A percentile compares a stretch with the other conserved stretches of the same genome.
phyloP scores from a whole-genome alignment of 2,797 vertebrate genomes.

The Enteromius thamalakanensis region DNA sequence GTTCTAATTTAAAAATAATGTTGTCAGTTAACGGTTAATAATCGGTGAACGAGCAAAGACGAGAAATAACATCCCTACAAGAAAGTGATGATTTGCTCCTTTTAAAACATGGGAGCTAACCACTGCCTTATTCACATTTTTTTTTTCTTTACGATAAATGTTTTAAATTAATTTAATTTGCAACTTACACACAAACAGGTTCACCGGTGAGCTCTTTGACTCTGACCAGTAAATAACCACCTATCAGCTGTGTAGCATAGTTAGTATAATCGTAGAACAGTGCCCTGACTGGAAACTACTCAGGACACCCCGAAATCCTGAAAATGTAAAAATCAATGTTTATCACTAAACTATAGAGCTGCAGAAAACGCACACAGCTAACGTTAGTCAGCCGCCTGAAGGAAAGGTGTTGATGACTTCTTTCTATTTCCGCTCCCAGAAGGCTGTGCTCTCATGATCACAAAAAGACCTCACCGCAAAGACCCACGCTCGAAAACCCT shows the following conservation, averaged over 20 bases:
- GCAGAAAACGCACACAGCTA: background rate
- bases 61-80: background rate
- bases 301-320: background rate
- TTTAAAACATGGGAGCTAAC: background rate
- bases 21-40: too few relatives aligned
- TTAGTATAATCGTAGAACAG: background rate
- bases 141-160: background rate
- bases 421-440: slow-evolving; percentile 28
- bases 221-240: background rate
- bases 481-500: slow-evolving; percentile 1
- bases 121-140: background rate
- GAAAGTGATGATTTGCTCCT: background rate
- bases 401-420: slow-evolving; percentile 51
- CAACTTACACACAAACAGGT: background rate
- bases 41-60: too few relatives aligned
- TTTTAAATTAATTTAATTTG: background rate
- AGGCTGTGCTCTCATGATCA: slow-evolving; percentile 35
- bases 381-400: slow-evolving; percentile 24
- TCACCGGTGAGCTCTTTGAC: background rate
- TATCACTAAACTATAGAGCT: background rate
- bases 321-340: background rate
- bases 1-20: too few relatives aligned
- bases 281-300: background rate
- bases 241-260: background rate
- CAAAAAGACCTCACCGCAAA: background rate